Percentiles rank a stretch among this genome's conserved stretches.
Evolutionary conservation across 2,113 vertebrate species (phyloP).

Genomic region (Ageneiosus marmoratus): DNA sequence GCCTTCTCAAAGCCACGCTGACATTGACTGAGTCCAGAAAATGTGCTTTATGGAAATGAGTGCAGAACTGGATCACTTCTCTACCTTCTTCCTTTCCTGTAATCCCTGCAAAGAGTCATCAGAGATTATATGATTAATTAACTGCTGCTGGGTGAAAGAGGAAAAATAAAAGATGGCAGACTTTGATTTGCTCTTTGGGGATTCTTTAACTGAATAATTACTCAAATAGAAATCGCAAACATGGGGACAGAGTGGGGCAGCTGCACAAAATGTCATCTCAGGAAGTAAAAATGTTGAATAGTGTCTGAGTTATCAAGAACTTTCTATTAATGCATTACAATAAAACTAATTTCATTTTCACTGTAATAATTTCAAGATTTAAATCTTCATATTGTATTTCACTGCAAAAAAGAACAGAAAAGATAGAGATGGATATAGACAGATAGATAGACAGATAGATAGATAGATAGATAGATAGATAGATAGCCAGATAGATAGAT

Average conservation of each 20-base stretch:
- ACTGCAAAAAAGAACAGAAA: too few species aligned
- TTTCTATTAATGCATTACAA: too few species aligned
- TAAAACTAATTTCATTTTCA: too few species aligned
- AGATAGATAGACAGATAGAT: too few species aligned
- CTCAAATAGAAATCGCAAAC: background rate
- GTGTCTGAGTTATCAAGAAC: too few species aligned
- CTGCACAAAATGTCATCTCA: background rate
- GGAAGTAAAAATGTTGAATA: background rate
- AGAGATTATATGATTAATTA: background rate
- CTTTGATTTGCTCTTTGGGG: background rate
- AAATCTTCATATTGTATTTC: too few species aligned
- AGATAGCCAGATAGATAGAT: too few species aligned
- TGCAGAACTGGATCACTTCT: background rate
- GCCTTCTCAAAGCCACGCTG: constrained; percentile 8
- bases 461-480: too few species aligned
- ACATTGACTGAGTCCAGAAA: constrained; percentile 40
- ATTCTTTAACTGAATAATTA: background rate
- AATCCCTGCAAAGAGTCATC: background rate
- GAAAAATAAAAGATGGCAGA: background rate
- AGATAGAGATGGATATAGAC: too few species aligned
- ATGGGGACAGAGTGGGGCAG: background rate
- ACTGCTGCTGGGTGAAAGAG: background rate
- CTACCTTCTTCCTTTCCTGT: too few species aligned
- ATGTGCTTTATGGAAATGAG: constrained; percentile 7
- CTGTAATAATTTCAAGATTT: too few species aligned